Conservation (phyloP, 2,797 vertebrate genomes). For the Eleutherodactylus coqui region DNA sequence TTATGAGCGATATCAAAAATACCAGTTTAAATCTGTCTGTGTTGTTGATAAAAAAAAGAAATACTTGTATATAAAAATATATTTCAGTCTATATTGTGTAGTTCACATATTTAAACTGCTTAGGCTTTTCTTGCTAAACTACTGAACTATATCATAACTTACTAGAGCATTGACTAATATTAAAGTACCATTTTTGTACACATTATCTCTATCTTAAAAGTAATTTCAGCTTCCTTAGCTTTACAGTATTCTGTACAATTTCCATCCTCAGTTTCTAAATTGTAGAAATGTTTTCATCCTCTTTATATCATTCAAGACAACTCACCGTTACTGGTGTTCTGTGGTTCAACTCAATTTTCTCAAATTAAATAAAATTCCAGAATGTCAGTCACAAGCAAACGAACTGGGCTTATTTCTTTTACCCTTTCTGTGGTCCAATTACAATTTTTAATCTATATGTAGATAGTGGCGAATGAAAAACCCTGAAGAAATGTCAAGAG, state of each 20-base stretch:
- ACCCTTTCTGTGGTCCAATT: slow-evolving; percentile 92
- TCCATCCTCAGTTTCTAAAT: slow-evolving; percentile 14
- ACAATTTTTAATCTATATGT: slow-evolving; percentile 98
- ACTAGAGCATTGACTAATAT: background rate
- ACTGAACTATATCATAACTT: background rate
- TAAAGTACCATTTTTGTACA: slow-evolving; percentile 18
- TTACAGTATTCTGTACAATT: slow-evolving; percentile 9
- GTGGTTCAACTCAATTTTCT: slow-evolving; percentile 90
- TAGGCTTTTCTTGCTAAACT: background rate
- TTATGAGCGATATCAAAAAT: no score
- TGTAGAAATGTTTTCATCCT: slow-evolving; percentile 66
- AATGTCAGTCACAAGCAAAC: slow-evolving; percentile 87
- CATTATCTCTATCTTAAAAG: slow-evolving; percentile 22
- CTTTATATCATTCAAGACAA: slow-evolving; percentile 72
- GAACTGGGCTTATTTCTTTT: slow-evolving; percentile 86
- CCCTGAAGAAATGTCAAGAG: slow-evolving; percentile 95
- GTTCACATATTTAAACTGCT: background rate
- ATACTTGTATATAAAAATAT: no score
- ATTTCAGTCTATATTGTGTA: background rate
- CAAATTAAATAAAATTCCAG: slow-evolving; percentile 88
- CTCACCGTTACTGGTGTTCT: slow-evolving; percentile 80
- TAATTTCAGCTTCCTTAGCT: slow-evolving; percentile 4
- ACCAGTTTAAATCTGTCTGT: no score
- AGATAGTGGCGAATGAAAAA: slow-evolving; percentile 91
- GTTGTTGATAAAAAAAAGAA: no score